Base-by-base conservation (phyloP, 2,113 vertebrate genomes). In the Psilopsiagon aurifrons region DNA sequence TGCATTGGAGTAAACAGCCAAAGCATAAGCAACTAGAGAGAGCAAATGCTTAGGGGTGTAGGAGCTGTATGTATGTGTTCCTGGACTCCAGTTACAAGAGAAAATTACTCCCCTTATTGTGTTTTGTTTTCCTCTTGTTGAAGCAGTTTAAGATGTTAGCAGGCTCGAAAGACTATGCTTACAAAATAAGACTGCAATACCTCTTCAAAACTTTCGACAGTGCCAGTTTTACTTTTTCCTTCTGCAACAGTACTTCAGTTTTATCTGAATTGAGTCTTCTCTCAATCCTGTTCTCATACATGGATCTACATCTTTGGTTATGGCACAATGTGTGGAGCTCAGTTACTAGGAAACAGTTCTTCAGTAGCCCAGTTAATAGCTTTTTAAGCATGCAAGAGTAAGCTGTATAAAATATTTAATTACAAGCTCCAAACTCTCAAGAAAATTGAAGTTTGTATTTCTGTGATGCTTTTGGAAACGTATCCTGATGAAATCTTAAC, bases 1-100 rank as follows among this genome's bases (percentile, higher is more conserved):
- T 62, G 25, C 43, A 47, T 28, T 83, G 35, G 73, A 49, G 31
- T 35, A 44, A 70, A 31, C 64, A 87, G 27, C 24, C 16, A 57
- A 87, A 90, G 55, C 41, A 81, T 66, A 54, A 69, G 7, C 81
- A 60, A 41, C 29, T 33, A 9, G 27, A 75, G 49, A 68, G 43
- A 4, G 14, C 4, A 44, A 49, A 1, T 3, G 1, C 49, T 31
- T 35, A 59, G 23, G 9, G 35, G 13, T 13, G 3, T 54, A 27
- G 63, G 70, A 86, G 51, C 31, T 63, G 2, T 41, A 2, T 59
- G 2, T 44, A 2, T 5, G 9, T 60, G 24, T 69, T 83, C 70
- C 47, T 86, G 37, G 25, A 55, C 46, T 87, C 29, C 41, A 31
- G 19, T 49, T 84, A 14, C 6, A 43, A 41, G 28, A 29, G 39